These are phyloP conservation scores for Trachemys scripta DNA, from an alignment of 2,113 vertebrate genomes.

Conservation along the genomic window DNA sequence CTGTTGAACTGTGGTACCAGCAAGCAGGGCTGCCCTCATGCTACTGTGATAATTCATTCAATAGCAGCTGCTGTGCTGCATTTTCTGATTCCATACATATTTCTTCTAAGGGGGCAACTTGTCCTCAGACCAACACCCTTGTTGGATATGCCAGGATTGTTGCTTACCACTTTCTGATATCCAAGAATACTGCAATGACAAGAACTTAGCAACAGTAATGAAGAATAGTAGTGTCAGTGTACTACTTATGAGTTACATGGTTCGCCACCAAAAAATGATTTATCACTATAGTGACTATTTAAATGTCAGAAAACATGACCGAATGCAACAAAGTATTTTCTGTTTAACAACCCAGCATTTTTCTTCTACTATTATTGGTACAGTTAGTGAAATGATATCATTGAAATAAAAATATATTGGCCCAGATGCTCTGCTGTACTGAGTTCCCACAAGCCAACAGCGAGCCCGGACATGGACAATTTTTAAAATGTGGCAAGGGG, in stretches of 20 bases:
- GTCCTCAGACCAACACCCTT: conserved; percentile 23
- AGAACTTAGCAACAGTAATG: neutral
- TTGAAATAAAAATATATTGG: neutral
- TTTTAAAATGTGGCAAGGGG: neutral
- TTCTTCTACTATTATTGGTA: neutral
- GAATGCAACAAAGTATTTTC: neutral
- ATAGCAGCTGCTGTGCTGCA: conserved; percentile 22
- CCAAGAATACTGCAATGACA: neutral
- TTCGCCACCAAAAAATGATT: neutral
- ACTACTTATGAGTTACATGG: neutral
- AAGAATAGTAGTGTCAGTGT: neutral
- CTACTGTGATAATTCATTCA: neutral
- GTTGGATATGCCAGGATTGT: neutral
- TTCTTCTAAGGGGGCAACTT: conserved; percentile 12
- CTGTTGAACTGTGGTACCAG: neutral
- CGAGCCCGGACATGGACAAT: neutral
- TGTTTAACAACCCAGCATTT: neutral
- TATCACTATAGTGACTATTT: neutral
- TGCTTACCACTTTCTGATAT: neutral
- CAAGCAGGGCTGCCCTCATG: neutral
- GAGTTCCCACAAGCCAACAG: neutral
- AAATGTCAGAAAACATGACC: neutral
- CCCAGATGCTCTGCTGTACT: neutral
- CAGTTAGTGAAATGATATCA: neutral
- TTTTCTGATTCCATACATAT: neutral